Percentiles rank a stretch among this genome's conserved stretches.
Evolutionary conservation across 1,140 invertebrate species (phyloP).

Genomic region (Heliconius hewitsoni): DNA sequence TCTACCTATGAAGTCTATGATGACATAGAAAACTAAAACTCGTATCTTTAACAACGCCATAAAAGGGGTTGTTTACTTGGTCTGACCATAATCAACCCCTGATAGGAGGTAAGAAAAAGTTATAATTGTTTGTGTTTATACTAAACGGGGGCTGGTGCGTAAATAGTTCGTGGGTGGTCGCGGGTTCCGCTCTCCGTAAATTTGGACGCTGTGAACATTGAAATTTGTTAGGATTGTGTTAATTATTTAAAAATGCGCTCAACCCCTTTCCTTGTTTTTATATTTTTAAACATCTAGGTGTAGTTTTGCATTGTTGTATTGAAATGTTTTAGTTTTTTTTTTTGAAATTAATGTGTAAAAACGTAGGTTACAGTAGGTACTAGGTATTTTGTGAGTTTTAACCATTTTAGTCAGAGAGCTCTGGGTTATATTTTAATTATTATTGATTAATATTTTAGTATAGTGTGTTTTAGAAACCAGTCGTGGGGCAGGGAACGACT

Average conservation of each 20-base stretch:
- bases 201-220: not conserved
- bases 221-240: conserved; percentile 11
- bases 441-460: no score
- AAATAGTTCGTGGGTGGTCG: conserved; percentile 69
- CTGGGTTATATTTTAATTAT: no score
- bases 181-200: not conserved
- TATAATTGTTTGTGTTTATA: conserved; percentile 67
- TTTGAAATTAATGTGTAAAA: no score
- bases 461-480: no score
- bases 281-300: not conserved
- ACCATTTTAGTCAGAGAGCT: no score
- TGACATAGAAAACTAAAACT: not conserved
- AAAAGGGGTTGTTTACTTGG: conserved; percentile 37
- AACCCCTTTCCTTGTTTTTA: not conserved
- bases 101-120: conserved; percentile 51
- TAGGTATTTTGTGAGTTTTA: no score
- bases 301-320: not conserved
- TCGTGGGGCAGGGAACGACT: no score
- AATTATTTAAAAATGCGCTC: conserved; percentile 8
- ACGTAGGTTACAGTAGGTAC: no score
- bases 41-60: conserved; percentile 14
- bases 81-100: conserved; percentile 43
- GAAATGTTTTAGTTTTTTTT: no score
- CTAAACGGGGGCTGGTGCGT: conserved; percentile 60
- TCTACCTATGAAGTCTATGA: not conserved